Percentiles rank a stretch among this genome's conserved stretches.
Conservation (phyloP, 2,113 vertebrate species). For the Cryptomyrus ogoouensis region DNA sequence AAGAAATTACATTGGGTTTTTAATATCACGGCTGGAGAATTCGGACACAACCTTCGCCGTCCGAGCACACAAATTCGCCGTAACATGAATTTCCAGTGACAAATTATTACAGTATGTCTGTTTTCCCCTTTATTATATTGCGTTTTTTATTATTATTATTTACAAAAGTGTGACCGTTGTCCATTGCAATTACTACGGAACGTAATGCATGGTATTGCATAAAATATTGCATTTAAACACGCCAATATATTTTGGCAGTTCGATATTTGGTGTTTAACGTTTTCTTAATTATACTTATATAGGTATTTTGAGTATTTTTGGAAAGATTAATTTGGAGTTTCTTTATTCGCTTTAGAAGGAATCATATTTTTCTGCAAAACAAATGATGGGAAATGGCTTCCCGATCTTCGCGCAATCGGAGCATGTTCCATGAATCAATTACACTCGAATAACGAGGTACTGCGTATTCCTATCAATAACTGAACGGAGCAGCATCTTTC, state of each 20-base stretch:
- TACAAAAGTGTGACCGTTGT: not conserved
- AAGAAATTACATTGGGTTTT: not conserved
- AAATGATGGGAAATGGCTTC: not conserved
- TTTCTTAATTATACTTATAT: not conserved
- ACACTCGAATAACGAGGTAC: not conserved
- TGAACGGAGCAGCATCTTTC: not conserved
- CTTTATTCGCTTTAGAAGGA: not conserved
- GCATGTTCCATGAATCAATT: not conserved
- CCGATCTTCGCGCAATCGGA: not conserved
- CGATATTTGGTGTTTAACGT: not conserved
- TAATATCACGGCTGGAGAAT: not conserved
- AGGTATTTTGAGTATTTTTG: not conserved
- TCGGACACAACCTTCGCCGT: not conserved
- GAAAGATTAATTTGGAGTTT: not conserved
- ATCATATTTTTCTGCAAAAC: not conserved
- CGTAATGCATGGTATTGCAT: not conserved
- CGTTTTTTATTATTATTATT: not conserved
- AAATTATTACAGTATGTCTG: not conserved
- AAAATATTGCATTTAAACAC: not conserved
- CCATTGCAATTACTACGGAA: not conserved
- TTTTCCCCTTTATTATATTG: not conserved
- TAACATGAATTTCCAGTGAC: not conserved
- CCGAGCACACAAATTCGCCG: not conserved
- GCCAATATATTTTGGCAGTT: not conserved
- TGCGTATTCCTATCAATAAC: not conserved